These are phyloP conservation scores for Malaclemys terrapin DNA, from an alignment of 2,113 vertebrate genomes.

Conservation along the genomic window DNA sequence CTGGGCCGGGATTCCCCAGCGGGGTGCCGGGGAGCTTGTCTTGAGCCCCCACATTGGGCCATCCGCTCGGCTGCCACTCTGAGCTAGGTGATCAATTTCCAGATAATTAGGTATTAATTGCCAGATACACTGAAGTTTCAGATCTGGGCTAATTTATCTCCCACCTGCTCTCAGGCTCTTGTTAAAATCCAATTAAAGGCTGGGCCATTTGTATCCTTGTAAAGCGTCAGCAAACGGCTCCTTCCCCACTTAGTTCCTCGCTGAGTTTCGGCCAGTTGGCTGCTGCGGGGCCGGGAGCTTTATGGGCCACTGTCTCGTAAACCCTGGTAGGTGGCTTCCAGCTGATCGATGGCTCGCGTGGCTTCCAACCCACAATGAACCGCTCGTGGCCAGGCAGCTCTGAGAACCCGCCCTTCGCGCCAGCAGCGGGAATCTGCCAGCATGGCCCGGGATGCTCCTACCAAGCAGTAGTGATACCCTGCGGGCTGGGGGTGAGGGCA, in stretches of 20 bases:
- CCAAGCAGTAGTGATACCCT: too few relatives aligned
- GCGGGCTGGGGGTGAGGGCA: background rate
- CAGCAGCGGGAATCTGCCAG: background rate
- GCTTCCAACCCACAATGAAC: background rate
- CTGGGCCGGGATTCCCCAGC: background rate
- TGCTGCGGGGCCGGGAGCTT: too few relatives aligned
- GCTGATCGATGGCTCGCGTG: background rate
- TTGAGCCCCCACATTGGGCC: background rate
- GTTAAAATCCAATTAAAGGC: constrained; percentile 35
- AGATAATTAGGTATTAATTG: constrained; percentile 22
- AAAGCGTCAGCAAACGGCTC: background rate
- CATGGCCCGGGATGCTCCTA: too few relatives aligned
- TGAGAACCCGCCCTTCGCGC: background rate
- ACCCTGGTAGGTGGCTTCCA: background rate
- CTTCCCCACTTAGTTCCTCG: background rate
- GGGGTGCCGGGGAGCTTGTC: too few relatives aligned
- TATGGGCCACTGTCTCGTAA: background rate
- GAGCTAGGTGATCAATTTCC: background rate
- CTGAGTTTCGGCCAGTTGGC: background rate
- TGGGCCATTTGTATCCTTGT: background rate
- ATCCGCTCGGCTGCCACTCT: background rate
- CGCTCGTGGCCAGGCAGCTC: background rate
- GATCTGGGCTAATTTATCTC: constrained; percentile 1
- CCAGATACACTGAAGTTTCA: background rate
- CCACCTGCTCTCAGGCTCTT: constrained; percentile 6